Conservation (phyloP, 2,113 vertebrate species). For the Leucosticte australis region DNA sequence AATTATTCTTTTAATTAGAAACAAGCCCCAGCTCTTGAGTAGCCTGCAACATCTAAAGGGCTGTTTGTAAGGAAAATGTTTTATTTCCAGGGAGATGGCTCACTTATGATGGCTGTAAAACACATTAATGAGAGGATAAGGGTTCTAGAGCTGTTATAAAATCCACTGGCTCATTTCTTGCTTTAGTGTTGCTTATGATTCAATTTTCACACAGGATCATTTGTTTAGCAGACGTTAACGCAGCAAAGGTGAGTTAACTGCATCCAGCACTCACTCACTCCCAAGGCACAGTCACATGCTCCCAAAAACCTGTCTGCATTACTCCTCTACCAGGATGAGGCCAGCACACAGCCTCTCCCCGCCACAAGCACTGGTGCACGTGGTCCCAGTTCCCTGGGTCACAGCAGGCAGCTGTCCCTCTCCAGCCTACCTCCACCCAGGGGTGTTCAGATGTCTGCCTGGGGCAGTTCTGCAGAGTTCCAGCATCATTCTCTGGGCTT, state of each 20-base stretch:
- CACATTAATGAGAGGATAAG: background rate
- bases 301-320: background rate
- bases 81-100: conserved; percentile 23
- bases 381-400: background rate
- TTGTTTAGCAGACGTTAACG: background rate
- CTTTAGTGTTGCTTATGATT: background rate
- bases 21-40: background rate
- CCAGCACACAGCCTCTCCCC: background rate
- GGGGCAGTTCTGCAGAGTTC: background rate
- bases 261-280: background rate
- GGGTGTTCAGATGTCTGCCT: background rate
- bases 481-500: background rate
- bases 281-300: background rate
- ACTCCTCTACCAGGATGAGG: background rate
- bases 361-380: background rate
- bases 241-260: background rate
- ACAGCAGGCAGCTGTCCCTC: background rate
- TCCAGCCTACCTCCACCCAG: background rate
- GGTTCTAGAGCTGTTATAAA: background rate
- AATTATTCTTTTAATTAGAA: conserved; percentile 10
- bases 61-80: background rate
- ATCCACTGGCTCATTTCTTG: background rate
- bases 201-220: background rate
- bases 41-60: background rate
- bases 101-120: background rate